Percentiles rank a stretch among this genome's conserved stretches.
These are phyloP conservation scores for Elachura formosa DNA, from an alignment of 2,113 vertebrate genomes.

Conservation along the genomic window DNA sequence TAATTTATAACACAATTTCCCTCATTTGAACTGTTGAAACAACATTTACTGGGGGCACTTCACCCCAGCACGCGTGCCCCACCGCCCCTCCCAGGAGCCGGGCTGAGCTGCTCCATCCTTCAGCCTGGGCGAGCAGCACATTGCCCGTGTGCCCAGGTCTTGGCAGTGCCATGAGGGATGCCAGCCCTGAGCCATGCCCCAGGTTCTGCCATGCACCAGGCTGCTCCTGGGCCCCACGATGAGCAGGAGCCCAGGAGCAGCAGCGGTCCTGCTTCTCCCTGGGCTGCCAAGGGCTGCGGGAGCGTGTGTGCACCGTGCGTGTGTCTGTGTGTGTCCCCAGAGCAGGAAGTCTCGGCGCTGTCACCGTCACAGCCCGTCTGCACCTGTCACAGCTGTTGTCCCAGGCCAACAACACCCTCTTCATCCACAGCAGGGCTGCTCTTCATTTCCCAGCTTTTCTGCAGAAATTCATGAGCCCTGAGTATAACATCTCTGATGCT, in stretches of 20 bases:
- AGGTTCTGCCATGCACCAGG: too few species aligned
- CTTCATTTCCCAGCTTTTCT: background rate
- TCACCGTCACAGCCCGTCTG: background rate
- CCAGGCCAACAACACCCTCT: background rate
- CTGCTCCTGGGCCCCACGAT: background rate
- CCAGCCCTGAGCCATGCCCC: rapidly evolving
- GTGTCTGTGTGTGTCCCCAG: background rate
- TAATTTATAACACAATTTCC: background rate
- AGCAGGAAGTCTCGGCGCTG: background rate
- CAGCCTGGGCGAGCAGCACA: background rate
- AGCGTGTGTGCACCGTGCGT: background rate
- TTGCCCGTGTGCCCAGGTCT: rapidly evolving
- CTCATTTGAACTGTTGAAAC: background rate
- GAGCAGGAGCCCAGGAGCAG: background rate
- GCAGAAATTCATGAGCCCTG: background rate
- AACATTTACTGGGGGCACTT: rapidly evolving
- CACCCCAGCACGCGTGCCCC: rapidly evolving
- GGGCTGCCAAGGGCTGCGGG: background rate
- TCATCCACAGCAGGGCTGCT: background rate
- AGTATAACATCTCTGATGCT: background rate
- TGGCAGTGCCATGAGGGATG: rapidly evolving
- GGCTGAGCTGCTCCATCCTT: rapidly evolving
- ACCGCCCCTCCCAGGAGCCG: rapidly evolving
- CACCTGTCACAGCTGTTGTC: background rate
- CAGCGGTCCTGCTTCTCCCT: rapidly evolving